A percentile compares a stretch with the other conserved stretches of the same genome.
phyloP scores from a whole-genome alignment of 2,113 vertebrate species.

The Penelope pileata region DNA sequence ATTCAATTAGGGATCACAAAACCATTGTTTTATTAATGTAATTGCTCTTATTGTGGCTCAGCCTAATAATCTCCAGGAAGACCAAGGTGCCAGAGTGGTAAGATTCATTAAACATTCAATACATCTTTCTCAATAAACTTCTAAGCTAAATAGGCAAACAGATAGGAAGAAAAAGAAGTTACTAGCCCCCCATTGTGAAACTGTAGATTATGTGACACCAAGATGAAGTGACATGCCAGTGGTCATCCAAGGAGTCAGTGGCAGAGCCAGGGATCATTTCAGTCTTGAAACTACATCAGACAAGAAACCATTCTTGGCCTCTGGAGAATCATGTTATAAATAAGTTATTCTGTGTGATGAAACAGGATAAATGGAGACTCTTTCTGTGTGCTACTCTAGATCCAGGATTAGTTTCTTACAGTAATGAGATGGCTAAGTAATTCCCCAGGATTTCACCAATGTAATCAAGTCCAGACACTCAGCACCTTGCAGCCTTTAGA shows the following conservation, averaged over 20 bases:
- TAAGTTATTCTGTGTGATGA: neutral
- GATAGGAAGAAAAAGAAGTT: neutral
- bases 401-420: slow-evolving; percentile 22
- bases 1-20: neutral
- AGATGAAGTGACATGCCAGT: neutral
- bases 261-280: neutral
- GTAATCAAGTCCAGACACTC: neutral
- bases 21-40: neutral
- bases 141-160: neutral
- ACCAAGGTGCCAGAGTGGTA: neutral
- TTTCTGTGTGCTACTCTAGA: neutral
- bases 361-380: neutral
- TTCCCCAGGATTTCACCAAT: neutral
- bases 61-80: neutral
- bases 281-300: neutral
- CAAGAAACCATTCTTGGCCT: neutral
- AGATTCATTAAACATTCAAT: neutral
- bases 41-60: neutral
- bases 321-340: neutral
- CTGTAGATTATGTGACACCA: neutral
- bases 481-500: neutral
- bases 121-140: neutral
- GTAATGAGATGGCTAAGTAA: slow-evolving; percentile 10
- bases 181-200: neutral
- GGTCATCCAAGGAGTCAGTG: neutral